A percentile compares a stretch with the other conserved stretches of the same genome.
Evolutionary conservation across 2,888 invertebrate genomes (phyloP).

Genomic region (Ormyrus labotus): DNA sequence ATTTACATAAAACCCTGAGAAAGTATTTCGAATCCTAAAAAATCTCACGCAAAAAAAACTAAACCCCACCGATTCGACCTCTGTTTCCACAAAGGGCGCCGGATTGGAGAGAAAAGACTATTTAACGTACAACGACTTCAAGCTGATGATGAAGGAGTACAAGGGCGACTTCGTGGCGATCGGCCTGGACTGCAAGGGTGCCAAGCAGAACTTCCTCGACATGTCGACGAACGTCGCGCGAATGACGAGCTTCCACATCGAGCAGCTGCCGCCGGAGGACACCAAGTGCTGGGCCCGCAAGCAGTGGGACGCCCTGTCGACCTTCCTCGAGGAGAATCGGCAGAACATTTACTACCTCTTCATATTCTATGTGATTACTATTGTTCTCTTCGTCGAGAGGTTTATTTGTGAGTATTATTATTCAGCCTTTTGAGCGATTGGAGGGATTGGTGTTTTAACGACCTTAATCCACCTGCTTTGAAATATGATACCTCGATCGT

Average conservation of each 20-base stretch:
- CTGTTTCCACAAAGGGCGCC: conserved; percentile 80
- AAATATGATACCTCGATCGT: not conserved
- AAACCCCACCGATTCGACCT: too few species aligned
- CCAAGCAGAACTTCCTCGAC: conserved; percentile 95
- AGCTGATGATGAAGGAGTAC: conserved; percentile 97
- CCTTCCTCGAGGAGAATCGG: conserved; percentile 95
- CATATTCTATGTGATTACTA: conserved; percentile 95
- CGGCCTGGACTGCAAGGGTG: conserved; percentile 95
- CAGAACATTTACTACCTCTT: conserved; percentile 97
- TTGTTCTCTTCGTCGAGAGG: conserved; percentile 94
- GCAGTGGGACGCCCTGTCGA: conserved; percentile 91
- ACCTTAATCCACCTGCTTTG: not conserved
- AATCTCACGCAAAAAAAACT: too few species aligned
- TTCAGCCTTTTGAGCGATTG: not conserved
- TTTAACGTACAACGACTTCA: conserved; percentile 93
- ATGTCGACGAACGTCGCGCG: conserved; percentile 96
- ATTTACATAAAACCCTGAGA: too few species aligned
- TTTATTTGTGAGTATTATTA: conserved; percentile 86
- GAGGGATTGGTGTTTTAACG: not conserved
- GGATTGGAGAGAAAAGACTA: conserved; percentile 93
- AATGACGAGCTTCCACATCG: conserved; percentile 96
- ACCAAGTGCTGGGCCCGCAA: conserved; percentile 80
- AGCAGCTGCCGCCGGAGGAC: conserved; percentile 80
- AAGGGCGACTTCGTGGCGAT: conserved; percentile 97
- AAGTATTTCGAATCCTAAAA: too few species aligned